These are phyloP conservation scores for Gallinago nigripennis DNA, from an alignment of 2,797 vertebrate species.

Conservation along the genomic window DNA sequence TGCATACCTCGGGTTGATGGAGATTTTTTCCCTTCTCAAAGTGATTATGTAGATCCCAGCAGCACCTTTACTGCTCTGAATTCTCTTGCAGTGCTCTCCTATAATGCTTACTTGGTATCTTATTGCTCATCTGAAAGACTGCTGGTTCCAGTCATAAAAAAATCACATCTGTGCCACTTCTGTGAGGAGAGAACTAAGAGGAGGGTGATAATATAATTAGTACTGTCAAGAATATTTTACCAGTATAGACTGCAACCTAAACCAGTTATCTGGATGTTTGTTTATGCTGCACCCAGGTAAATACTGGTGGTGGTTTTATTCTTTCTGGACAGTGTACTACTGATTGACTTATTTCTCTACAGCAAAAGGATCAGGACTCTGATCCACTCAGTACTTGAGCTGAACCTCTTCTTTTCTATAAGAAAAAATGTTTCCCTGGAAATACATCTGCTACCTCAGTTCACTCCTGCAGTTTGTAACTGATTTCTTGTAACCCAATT, in stretches of 20 bases:
- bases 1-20: neutral
- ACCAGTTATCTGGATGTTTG: neutral
- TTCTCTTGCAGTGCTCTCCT: neutral
- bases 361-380: neutral
- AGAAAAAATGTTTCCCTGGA: neutral
- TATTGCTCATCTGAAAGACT: neutral
- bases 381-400: neutral
- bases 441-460: neutral
- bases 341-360: neutral
- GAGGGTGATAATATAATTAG: neutral
- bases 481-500: neutral
- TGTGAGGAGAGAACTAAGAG: neutral
- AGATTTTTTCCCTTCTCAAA: neutral
- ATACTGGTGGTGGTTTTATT: neutral
- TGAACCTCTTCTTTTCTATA: neutral
- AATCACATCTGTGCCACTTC: neutral
- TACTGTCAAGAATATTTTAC: neutral
- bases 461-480: neutral
- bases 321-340: neutral
- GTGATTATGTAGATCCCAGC: neutral
- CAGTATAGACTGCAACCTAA: neutral
- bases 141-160: neutral
- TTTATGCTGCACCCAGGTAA: neutral
- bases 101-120: neutral
- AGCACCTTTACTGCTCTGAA: neutral